Evolutionary conservation across 2,797 vertebrate species (phyloP), one percentile per base, ranked within the genome.

Genomic region (Coregonus sp.): DNA sequence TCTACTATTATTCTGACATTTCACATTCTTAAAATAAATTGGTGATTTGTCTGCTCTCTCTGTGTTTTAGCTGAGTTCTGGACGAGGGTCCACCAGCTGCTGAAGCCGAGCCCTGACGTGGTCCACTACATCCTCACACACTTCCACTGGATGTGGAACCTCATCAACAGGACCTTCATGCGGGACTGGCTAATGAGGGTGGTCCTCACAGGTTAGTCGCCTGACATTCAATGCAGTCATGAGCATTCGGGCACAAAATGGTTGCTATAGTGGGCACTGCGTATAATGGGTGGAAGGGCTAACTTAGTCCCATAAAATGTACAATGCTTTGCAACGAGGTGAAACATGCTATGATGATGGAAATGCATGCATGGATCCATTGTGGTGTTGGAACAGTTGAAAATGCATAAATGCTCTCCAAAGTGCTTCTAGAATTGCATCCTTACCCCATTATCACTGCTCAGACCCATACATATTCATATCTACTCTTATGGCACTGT

Each of bases 81-180:
- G 97, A 95, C 92, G 0, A 90, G 92, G 80, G 69, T 98, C 25
- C 87, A 73, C 11, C 78, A 85, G 4, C 71, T 94, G 70, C 37
- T 99, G 83, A 96, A 94, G 82, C 98, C 98, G 66, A 95, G 83
- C 3, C 96, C 97, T 1, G 65, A 89, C 0, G 82, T 87, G 16
- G 50, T 89, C 79, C 97, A 99, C 75, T 97, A 93, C 87, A 54
- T 98, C 82, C 93, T 99, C 73, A 99, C 97, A 0, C 93, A 97
- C 14, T 98, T 96, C 83, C 88, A 90, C 7, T 96, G 95, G 96
- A 70, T 99, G 75, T 99, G 98, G 98, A 78, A 94, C 79, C 52
- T 99, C 29, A 75, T 99, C 87, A 98, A 98, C 91, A 91, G 82
- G 56, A 95, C 93, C 25, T 96, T 97, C 88, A 86, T 99, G 74